Evolutionary conservation across 35 echinoderm and acorn worm species (phyloP).

Genomic region (Lytechinus variegatus): DNA sequence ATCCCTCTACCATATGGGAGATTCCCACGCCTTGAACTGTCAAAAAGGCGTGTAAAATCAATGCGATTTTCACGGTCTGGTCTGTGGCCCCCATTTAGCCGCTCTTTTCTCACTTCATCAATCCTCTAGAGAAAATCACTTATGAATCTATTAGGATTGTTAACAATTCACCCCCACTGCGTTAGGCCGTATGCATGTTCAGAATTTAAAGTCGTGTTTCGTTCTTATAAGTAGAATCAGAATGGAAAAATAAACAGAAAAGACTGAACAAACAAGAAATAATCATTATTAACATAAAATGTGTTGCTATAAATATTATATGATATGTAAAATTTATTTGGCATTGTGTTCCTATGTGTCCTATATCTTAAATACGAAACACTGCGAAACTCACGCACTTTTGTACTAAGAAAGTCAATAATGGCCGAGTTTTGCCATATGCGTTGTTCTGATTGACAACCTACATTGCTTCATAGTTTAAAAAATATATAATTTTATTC

Average conservation of each 20-base stretch:
- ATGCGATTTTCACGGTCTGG: conserved; percentile 27
- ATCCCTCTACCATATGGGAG: neutral
- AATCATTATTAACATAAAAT: neutral
- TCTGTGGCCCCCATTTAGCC: neutral
- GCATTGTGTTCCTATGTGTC: neutral
- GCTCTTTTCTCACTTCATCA: neutral
- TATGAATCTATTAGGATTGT: conserved; percentile 20
- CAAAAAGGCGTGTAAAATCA: conserved; percentile 28
- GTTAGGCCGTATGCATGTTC: neutral
- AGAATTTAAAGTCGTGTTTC: conserved; percentile 1
- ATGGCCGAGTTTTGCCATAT: no score
- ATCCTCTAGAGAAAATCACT: neutral
- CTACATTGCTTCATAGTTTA: no score
- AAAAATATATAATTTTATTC: no score
- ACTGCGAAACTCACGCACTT: no score
- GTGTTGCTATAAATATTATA: neutral
- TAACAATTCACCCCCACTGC: conserved; percentile 9
- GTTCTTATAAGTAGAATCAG: neutral
- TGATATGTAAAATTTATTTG: neutral
- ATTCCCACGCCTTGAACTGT: conserved; percentile 32
- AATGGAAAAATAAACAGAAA: neutral
- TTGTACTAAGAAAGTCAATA: no score
- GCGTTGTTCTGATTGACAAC: no score
- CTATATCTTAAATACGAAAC: no score
- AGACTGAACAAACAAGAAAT: neutral